phyloP scores from a whole-genome alignment of 2,113 vertebrate species.

The Campylomormyrus numenius region DNA sequence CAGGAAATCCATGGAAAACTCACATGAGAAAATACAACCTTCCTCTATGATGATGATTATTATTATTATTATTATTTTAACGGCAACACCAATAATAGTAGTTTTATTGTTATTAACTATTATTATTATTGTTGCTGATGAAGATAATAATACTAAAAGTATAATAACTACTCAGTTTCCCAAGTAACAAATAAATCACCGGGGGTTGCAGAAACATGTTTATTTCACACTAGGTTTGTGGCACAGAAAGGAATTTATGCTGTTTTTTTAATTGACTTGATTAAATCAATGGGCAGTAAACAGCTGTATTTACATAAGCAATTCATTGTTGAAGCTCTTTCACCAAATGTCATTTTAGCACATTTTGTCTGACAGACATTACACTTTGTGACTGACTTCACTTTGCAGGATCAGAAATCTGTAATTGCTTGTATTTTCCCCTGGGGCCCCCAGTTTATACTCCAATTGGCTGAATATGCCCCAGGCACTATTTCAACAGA shows the following conservation, averaged over 20 bases:
- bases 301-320: background rate
- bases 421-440: constrained; percentile 29
- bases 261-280: background rate
- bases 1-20: background rate
- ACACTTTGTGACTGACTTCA: constrained; percentile 24
- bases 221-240: background rate
- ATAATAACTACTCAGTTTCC: background rate
- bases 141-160: background rate
- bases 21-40: background rate
- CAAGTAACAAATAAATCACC: background rate
- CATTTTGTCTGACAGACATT: constrained; percentile 17
- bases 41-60: background rate
- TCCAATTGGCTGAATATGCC: background rate
- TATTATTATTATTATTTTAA: background rate
- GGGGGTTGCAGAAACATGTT: background rate
- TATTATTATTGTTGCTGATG: background rate
- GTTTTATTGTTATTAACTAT: background rate
- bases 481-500: constrained; percentile 9
- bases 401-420: constrained; percentile 36
- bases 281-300: background rate
- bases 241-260: background rate
- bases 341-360: constrained; percentile 17
- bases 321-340: constrained; percentile 15
- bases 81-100: background rate
- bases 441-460: constrained; percentile 22